A percentile compares a stretch with the other conserved stretches of the same genome.
These are phyloP conservation scores for Micrastur ruficollis DNA, from an alignment of 2,797 vertebrate species.

Conservation along the genomic window DNA sequence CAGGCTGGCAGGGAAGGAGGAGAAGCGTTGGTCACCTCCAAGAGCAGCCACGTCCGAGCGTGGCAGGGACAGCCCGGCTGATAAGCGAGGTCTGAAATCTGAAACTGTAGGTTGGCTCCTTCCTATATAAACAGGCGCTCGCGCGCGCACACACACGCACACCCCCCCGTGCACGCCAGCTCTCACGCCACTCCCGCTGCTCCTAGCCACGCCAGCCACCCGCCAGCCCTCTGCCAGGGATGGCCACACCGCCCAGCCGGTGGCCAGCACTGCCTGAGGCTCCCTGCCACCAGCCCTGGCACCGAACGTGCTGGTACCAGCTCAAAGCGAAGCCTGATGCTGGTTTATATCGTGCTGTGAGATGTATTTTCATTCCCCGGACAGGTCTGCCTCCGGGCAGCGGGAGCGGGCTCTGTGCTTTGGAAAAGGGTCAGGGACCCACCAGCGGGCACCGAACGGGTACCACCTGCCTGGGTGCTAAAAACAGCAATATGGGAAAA, in stretches of 20 bases:
- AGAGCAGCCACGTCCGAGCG: background rate
- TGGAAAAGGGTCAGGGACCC: background rate
- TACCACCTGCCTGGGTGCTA: background rate
- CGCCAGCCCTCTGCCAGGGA: background rate
- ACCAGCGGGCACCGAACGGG: accelerated
- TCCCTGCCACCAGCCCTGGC: accelerated
- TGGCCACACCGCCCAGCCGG: accelerated
- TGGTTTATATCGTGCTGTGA: background rate
- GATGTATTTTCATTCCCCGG: background rate
- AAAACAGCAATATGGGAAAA: accelerated
- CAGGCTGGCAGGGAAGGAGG: accelerated
- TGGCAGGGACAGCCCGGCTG: background rate
- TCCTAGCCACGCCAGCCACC: conserved; percentile 40
- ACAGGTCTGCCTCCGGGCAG: background rate
- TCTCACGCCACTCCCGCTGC: conserved; percentile 45
- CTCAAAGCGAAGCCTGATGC: background rate
- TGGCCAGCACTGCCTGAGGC: background rate
- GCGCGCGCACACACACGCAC: background rate
- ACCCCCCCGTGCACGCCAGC: background rate
- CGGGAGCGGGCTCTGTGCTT: accelerated
- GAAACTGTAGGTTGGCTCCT: conserved; percentile 69
- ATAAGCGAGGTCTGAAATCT: conserved; percentile 68
- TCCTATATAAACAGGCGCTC: conserved; percentile 61
- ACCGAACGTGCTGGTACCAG: accelerated
- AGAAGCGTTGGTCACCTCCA: background rate